These are phyloP conservation scores for Stenolophus ochropezus DNA, from an alignment of 2,888 invertebrate genomes.

Conservation along the genomic window DNA sequence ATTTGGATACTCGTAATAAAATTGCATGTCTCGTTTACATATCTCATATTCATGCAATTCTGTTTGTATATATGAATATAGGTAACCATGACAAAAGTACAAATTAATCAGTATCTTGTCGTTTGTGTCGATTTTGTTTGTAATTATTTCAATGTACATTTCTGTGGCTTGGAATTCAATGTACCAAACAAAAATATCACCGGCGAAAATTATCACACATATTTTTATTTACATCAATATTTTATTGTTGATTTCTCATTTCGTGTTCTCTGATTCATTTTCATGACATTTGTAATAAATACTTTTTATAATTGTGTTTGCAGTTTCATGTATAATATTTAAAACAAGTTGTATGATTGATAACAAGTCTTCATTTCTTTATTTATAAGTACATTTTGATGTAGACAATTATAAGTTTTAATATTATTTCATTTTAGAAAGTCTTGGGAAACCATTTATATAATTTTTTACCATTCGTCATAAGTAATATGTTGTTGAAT, in stretches of 20 bases:
- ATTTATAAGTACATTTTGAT: constrained; percentile 32
- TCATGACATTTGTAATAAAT: constrained; percentile 57
- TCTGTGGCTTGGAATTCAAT: constrained; percentile 42
- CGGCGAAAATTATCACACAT: constrained; percentile 25
- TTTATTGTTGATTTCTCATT: constrained; percentile 55
- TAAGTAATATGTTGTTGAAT: constrained; percentile 52
- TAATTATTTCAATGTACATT: constrained; percentile 37
- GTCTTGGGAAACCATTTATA: constrained; percentile 25
- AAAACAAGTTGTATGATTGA: constrained; percentile 40
- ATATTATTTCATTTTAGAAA: constrained; percentile 44
- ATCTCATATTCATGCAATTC: constrained; percentile 12
- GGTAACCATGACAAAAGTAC: constrained; percentile 54
- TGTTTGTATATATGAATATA: constrained; percentile 42
- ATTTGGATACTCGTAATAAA: constrained; percentile 8
- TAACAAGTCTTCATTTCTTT: constrained; percentile 24
- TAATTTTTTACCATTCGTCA: constrained; percentile 50
- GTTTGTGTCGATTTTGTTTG: constrained; percentile 21
- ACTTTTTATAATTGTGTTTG: constrained; percentile 56
- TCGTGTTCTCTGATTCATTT: constrained; percentile 53
- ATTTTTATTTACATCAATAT: constrained; percentile 38
- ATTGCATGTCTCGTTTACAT: constrained; percentile 5
- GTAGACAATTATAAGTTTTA: constrained; percentile 25
- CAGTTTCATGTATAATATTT: constrained; percentile 55
- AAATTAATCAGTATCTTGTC: constrained; percentile 52
- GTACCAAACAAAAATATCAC: constrained; percentile 43